Evolutionary conservation across 2,113 vertebrate species (phyloP), one percentile per base, ranked within the genome.

Genomic region (Morone chrysops): DNA sequence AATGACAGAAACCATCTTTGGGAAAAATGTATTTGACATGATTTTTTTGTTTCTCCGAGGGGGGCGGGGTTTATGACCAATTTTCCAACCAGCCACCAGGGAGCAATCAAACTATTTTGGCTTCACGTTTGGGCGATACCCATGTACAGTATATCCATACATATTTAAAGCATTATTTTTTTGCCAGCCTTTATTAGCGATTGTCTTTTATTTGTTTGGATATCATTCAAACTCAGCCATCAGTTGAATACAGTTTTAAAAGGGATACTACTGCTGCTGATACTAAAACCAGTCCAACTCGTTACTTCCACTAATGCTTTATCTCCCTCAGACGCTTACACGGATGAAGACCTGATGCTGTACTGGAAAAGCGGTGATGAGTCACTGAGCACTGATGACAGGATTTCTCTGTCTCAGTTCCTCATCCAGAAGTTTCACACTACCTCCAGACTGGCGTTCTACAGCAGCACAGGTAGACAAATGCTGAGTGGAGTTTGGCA

Each of bases 361-460:
- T 98, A 99, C 12, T 99, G 98, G 98, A 98, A 97, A 91, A 98
- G 97, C 36, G 98, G 97, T 1, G 97, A 98, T 0, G 97, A 97
- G 61, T 98, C 98, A 41, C 94, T 99, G 84, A 98, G 97, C 93
- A 98, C 96, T 0, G 97, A 98, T 4, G 97, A 98, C 85, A 97
- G 96, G 90, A 97, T 99, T 84, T 97, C 97, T 54, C 92, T 99
- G 66, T 99, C 98, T 86, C 98, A 98, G 93, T 99, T 99, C 93
- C 95, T 98, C 87, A 99, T 99, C 84, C 98, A 99, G 92, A 97
- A 98, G 90, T 98, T 99, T 84, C 97, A 98, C 75, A 98, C 98
- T 4, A 97, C 97, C 40, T 98, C 98, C 14, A 96, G 96, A 80
- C 94, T 99, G 87, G 97, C 97, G 82, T 99, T 99, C 95, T 99